These are phyloP conservation scores for Fratercula arctica DNA, from an alignment of 2,797 vertebrate species.

Conservation along the genomic window DNA sequence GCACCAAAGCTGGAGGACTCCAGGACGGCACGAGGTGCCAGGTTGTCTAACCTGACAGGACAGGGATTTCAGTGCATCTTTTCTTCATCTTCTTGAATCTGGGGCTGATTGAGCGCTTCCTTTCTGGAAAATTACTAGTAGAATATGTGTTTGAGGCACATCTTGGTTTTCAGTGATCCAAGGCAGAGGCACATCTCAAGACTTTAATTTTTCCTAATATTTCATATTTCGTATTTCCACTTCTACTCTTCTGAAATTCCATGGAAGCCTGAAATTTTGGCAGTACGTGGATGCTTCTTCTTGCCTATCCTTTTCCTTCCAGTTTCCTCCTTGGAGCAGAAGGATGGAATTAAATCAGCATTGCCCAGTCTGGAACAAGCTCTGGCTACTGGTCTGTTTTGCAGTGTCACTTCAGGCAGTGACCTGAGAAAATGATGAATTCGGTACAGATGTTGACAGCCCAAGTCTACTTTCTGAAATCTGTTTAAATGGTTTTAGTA, in stretches of 20 bases:
- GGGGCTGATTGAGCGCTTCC: background rate
- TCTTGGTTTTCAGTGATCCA: background rate
- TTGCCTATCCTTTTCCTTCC: background rate
- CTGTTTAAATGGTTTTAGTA: background rate
- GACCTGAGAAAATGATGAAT: background rate
- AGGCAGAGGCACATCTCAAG: background rate
- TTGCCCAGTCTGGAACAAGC: background rate
- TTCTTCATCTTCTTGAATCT: background rate
- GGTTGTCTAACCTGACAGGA: background rate
- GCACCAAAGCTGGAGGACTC: background rate
- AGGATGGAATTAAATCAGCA: background rate
- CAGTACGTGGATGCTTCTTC: background rate
- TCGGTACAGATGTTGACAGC: background rate
- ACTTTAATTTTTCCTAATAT: background rate
- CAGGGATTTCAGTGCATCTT: background rate
- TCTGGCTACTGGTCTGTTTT: background rate
- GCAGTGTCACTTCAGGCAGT: background rate
- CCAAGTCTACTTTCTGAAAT: background rate
- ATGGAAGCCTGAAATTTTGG: background rate
- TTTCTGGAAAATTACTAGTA: background rate
- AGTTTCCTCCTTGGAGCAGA: background rate
- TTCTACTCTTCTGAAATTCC: background rate
- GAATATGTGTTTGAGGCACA: background rate
- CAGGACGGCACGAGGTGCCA: background rate
- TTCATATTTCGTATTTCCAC: background rate